These are phyloP conservation scores for Callithrix jacchus DNA, from an alignment of 2,113 vertebrate genomes.

Conservation along the genomic window DNA sequence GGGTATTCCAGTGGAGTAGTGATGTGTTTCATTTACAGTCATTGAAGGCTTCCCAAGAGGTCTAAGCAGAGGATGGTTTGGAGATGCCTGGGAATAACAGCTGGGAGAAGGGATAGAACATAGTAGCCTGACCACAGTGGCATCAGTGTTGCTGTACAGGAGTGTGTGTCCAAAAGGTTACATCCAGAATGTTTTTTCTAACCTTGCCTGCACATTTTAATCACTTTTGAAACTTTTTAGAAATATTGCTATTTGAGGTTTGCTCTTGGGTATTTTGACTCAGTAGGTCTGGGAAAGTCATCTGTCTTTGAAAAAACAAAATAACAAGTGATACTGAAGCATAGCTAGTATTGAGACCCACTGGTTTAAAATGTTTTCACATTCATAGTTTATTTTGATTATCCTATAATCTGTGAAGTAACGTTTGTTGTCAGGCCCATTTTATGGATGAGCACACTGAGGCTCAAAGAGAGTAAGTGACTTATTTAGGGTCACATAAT, in stretches of 20 bases:
- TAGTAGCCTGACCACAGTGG: not conserved
- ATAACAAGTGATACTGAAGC: not conserved
- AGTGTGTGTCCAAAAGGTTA: not conserved
- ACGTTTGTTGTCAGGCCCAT: not conserved
- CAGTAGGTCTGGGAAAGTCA: not conserved
- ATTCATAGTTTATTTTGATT: not conserved
- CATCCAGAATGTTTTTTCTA: not conserved
- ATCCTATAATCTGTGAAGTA: not conserved
- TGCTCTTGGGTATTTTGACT: not conserved
- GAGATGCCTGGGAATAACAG: not conserved
- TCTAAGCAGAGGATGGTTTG: not conserved
- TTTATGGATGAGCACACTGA: not conserved
- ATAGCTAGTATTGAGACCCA: not conserved
- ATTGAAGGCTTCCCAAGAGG: not conserved
- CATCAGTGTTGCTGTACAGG: not conserved
- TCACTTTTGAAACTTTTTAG: not conserved
- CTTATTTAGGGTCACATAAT: not conserved
- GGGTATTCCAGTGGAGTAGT: accelerated
- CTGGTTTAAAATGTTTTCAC: not conserved
- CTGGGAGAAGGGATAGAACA: too few relatives aligned
- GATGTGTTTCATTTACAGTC: not conserved
- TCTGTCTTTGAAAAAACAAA: constrained; percentile 20
- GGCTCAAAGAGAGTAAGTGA: not conserved
- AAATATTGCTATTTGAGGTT: not conserved
- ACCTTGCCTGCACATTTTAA: not conserved